Evolutionary conservation across 2,797 vertebrate genomes (phyloP).

Genomic region (Oreonectes daqikongensis): DNA sequence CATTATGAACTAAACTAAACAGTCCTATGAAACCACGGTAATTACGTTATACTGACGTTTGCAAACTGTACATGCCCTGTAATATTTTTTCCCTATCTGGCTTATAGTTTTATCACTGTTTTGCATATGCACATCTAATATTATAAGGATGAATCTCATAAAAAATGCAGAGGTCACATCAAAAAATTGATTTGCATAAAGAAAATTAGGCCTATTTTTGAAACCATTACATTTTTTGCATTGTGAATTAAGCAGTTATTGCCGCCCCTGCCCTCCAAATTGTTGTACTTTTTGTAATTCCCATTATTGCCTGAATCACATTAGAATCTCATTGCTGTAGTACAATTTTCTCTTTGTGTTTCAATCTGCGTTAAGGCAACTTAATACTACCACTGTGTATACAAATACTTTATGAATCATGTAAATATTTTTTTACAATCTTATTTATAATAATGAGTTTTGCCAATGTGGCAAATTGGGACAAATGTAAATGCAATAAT

Average conservation of each 20-base stretch:
- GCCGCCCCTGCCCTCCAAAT: not conserved
- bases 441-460: no score
- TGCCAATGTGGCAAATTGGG: no score
- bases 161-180: not conserved
- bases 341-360: not conserved
- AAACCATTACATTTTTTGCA: not conserved
- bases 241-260: not conserved
- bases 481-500: no score
- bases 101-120: slow-evolving; percentile 1
- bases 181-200: not conserved
- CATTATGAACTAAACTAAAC: not conserved
- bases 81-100: not conserved
- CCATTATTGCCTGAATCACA: not conserved
- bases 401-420: not conserved
- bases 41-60: not conserved
- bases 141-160: not conserved
- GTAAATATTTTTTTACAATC: no score
- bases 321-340: not conserved
- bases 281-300: not conserved
- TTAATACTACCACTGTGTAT: not conserved
- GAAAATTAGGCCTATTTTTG: not conserved
- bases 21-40: not conserved
- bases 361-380: not conserved
- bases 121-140: no score
- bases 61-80: not conserved